Evolutionary conservation across 1,140 invertebrate species (phyloP).

Genomic region (Venturia canescens): DNA sequence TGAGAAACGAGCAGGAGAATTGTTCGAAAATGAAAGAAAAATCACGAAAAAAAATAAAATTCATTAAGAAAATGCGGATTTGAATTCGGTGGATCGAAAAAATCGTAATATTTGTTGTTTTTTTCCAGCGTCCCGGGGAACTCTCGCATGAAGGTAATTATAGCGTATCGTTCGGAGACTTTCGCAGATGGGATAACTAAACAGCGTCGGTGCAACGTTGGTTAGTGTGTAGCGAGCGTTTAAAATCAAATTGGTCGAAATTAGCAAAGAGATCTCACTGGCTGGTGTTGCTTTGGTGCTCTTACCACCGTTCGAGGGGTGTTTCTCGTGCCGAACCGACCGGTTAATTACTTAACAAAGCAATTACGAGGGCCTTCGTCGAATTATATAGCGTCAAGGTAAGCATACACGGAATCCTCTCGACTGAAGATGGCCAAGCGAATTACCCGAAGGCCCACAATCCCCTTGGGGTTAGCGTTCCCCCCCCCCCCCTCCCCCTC

Average conservation of each 20-base stretch:
- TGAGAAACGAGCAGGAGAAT: too few species aligned
- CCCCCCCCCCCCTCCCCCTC: neutral
- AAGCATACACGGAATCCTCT: constrained; percentile 9
- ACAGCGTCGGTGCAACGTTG: constrained; percentile 12
- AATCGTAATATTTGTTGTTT: neutral
- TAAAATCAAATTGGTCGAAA: constrained; percentile 56
- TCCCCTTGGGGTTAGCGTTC: constrained; percentile 12
- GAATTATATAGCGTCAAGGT: constrained; percentile 49
- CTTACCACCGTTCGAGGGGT: constrained; percentile 36
- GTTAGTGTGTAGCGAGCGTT: constrained; percentile 36
- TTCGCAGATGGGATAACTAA: constrained; percentile 17
- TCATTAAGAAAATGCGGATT: neutral
- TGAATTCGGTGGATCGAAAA: too few species aligned
- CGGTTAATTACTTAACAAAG: constrained; percentile 58
- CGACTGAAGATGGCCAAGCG: constrained; percentile 25
- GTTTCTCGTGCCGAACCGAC: constrained; percentile 52
- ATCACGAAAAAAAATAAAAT: neutral
- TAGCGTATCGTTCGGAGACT: constrained; percentile 16
- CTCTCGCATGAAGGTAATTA: constrained; percentile 1
- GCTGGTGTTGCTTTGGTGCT: constrained; percentile 33
- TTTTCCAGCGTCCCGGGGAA: neutral
- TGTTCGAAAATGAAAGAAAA: too few species aligned
- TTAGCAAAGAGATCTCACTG: constrained; percentile 46
- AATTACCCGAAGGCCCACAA: constrained; percentile 31
- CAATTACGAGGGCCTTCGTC: constrained; percentile 56